phyloP scores from a whole-genome alignment of 2,888 invertebrate genomes.

The Abrostola triplasia region DNA sequence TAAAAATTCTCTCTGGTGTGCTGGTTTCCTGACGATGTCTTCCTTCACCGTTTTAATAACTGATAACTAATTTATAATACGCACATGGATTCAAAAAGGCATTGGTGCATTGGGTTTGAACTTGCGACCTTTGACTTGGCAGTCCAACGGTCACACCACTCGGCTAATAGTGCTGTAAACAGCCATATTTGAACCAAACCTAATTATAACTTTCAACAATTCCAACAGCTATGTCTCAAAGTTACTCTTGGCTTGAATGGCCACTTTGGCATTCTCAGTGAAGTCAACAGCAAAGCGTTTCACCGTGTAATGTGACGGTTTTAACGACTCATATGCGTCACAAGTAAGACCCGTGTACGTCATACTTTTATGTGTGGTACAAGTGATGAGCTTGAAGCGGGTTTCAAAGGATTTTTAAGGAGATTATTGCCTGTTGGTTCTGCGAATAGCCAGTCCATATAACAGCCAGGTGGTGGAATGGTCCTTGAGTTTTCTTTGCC shows the following conservation, averaged over 20 bases:
- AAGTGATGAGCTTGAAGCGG: not conserved
- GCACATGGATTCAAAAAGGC: too few relatives aligned
- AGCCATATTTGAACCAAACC: not conserved
- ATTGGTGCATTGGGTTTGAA: too few relatives aligned
- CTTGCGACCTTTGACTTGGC: too few relatives aligned
- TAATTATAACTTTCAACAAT: constrained; percentile 7
- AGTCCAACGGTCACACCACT: too few relatives aligned
- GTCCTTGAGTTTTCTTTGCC: too few relatives aligned
- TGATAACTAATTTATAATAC: too few relatives aligned
- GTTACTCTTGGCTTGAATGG: constrained; percentile 27
- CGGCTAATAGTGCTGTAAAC: too few relatives aligned
- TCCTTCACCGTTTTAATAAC: too few relatives aligned
- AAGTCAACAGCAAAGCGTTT: constrained; percentile 11
- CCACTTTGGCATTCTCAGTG: constrained; percentile 12
- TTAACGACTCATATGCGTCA: constrained; percentile 25
- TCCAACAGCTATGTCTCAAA: constrained; percentile 2
- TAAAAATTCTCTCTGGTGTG: too few relatives aligned
- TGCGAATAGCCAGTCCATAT: not conserved
- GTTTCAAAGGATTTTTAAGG: not conserved
- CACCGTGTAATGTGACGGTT: constrained; percentile 19
- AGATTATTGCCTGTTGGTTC: not conserved
- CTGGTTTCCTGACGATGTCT: too few relatives aligned
- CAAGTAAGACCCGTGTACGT: constrained; percentile 30
- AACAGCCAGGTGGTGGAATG: not conserved
- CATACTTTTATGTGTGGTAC: constrained; percentile 25